Percentiles rank a stretch among this genome's conserved stretches.
phyloP scores from a whole-genome alignment of 2,888 invertebrate species.

The Seira ritae region DNA sequence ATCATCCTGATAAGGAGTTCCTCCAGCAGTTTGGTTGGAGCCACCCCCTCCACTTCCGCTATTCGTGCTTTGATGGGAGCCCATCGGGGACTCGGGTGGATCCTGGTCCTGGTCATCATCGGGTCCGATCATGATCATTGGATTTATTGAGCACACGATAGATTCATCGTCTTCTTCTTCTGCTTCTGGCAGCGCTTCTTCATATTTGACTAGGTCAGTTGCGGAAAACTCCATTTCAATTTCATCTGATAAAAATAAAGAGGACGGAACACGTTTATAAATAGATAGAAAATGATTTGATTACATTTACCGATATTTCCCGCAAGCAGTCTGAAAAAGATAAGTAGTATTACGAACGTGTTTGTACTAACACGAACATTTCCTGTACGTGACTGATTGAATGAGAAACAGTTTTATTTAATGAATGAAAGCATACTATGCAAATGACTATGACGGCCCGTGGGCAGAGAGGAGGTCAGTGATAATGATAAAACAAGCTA shows the following conservation, averaged over 20 bases:
- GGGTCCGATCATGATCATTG: slow-evolving; percentile 39
- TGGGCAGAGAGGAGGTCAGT: neutral
- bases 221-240: slow-evolving; percentile 17
- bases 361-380: neutral
- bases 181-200: neutral
- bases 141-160: slow-evolving; percentile 64
- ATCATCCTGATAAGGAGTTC: slow-evolving; percentile 40
- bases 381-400: slow-evolving; percentile 15
- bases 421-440: slow-evolving; percentile 18
- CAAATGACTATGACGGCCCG: neutral
- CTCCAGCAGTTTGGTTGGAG: slow-evolving; percentile 27
- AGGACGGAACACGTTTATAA: too few relatives aligned
- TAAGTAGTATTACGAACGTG: too few relatives aligned
- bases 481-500: neutral
- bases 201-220: slow-evolving; percentile 33
- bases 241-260: neutral
- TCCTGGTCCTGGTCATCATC: neutral
- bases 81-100: slow-evolving; percentile 61
- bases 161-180: slow-evolving; percentile 40
- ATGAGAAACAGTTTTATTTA: neutral
- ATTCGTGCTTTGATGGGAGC: slow-evolving; percentile 55
- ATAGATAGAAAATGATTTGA: too few relatives aligned
- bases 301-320: slow-evolving; percentile 1
- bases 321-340: neutral
- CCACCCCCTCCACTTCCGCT: slow-evolving; percentile 54